Percentiles rank a stretch among this genome's conserved stretches.
Evolutionary conservation across 2,888 invertebrate species (phyloP).

Genomic region (Drosophila ustulata): DNA sequence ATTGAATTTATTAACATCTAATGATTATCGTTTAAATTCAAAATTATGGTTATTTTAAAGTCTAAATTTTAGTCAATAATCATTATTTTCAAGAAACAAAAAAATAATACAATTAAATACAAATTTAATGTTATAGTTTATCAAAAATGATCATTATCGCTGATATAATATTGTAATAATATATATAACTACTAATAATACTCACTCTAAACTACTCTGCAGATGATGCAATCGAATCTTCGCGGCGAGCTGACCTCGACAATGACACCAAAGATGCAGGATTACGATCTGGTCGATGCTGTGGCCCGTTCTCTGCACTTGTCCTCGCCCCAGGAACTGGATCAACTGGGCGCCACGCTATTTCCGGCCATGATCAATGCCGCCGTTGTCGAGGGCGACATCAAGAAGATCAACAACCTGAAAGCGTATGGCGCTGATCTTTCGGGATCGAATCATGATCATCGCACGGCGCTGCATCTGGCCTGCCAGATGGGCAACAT

Average conservation of each 20-base stretch:
- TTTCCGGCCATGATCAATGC: slow-evolving; percentile 90
- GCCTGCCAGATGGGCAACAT: slow-evolving; percentile 90
- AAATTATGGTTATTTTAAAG: too few species aligned
- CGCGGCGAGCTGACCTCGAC: slow-evolving; percentile 91
- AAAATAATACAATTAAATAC: too few species aligned
- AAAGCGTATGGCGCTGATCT: slow-evolving; percentile 90
- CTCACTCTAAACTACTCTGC: slow-evolving; percentile 18
- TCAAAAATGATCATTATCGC: too few species aligned
- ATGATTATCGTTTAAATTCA: too few species aligned
- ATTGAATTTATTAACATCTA: too few species aligned
- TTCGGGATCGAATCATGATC: slow-evolving; percentile 90
- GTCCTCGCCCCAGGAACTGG: slow-evolving; percentile 86
- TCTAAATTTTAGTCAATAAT: too few species aligned
- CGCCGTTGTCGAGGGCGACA: slow-evolving; percentile 87
- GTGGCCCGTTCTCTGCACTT: slow-evolving; percentile 87
- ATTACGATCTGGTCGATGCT: slow-evolving; percentile 87
- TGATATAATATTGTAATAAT: too few species aligned
- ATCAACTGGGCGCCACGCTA: slow-evolving; percentile 87
- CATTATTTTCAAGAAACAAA: too few species aligned
- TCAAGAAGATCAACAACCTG: slow-evolving; percentile 85
- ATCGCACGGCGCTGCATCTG: slow-evolving; percentile 92
- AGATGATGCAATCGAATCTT: slow-evolving; percentile 92
- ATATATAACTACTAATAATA: too few species aligned
- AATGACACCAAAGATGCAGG: slow-evolving; percentile 80
- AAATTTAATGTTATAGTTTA: too few species aligned